These are phyloP conservation scores for Drosophila testacea DNA, from an alignment of 2,888 invertebrate genomes.

Conservation along the genomic window DNA sequence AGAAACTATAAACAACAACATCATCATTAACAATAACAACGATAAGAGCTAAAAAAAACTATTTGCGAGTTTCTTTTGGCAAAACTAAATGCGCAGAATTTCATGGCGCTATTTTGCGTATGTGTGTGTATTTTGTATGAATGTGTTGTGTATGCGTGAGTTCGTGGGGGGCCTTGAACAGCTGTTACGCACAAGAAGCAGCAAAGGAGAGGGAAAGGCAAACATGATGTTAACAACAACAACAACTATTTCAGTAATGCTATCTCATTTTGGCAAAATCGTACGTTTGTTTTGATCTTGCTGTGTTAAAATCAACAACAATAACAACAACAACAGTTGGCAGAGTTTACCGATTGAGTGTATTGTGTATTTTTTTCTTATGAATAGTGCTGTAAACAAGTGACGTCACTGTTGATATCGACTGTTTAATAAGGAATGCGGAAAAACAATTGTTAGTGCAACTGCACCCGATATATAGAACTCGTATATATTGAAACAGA, in stretches of 20 bases:
- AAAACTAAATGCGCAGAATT: constrained; percentile 64
- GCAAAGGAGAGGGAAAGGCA: constrained; percentile 16
- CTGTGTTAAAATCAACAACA: constrained; percentile 28
- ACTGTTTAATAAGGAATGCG: constrained; percentile 53
- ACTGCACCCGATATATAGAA: constrained; percentile 16
- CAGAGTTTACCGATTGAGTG: constrained; percentile 38
- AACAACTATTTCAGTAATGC: constrained; percentile 49
- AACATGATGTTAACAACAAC: constrained; percentile 22
- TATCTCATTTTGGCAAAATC: constrained; percentile 83
- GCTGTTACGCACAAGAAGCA: constrained; percentile 59
- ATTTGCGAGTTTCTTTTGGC: constrained; percentile 29
- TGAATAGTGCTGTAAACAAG: constrained; percentile 62
- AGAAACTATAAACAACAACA: constrained; percentile 41
- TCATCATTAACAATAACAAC: constrained; percentile 34
- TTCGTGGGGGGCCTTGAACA: constrained; percentile 60
- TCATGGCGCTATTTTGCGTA: constrained; percentile 24
- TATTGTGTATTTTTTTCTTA: constrained; percentile 18
- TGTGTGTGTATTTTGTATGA: constrained; percentile 10
- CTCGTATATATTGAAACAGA: constrained; percentile 15
- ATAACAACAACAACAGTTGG: constrained; percentile 36
- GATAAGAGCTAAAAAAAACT: constrained; percentile 46
- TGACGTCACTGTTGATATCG: constrained; percentile 66
- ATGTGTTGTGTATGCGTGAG: constrained; percentile 11
- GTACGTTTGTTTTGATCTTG: constrained; percentile 80
- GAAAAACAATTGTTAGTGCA: constrained; percentile 49